Conservation (phyloP, 1,140 invertebrate genomes). For the Teleopsis dalmanni region DNA sequence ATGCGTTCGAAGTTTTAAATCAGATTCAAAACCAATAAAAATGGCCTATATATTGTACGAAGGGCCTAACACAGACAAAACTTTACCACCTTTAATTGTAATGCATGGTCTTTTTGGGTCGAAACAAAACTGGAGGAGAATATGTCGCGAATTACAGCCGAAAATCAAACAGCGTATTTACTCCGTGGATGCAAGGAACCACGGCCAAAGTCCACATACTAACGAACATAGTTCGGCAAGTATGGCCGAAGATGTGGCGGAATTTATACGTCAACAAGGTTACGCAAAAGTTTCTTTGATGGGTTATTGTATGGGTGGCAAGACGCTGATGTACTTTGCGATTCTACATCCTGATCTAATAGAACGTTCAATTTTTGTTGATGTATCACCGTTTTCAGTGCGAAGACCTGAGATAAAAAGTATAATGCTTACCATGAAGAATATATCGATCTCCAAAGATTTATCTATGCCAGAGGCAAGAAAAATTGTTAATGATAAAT, state of each 20-base stretch:
- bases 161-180: slow-evolving; percentile 57
- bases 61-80: slow-evolving; percentile 23
- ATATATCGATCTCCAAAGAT: slow-evolving; percentile 51
- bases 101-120: slow-evolving; percentile 81
- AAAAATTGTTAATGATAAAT: slow-evolving; percentile 50
- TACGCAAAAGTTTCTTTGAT: slow-evolving; percentile 60
- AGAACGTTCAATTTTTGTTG: slow-evolving; percentile 72
- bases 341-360: slow-evolving; percentile 67
- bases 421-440: slow-evolving; percentile 60
- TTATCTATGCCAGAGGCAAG: slow-evolving; percentile 60
- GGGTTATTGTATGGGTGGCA: slow-evolving; percentile 89
- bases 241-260: slow-evolving; percentile 66
- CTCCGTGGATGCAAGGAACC: slow-evolving; percentile 79
- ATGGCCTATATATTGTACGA: slow-evolving; percentile 54
- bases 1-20: neutral
- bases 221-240: slow-evolving; percentile 60
- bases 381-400: slow-evolving; percentile 69
- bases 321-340: slow-evolving; percentile 71
- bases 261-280: slow-evolving; percentile 43
- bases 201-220: slow-evolving; percentile 80
- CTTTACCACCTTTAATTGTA: slow-evolving; percentile 60
- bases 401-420: slow-evolving; percentile 56
- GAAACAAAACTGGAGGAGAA: slow-evolving; percentile 74
- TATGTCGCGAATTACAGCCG: slow-evolving; percentile 66
- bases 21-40: slow-evolving; percentile 44